Percentiles rank a stretch among this genome's conserved stretches.
phyloP scores from a whole-genome alignment of 2,888 invertebrate genomes.

The Pycnomerus fuliginosus region DNA sequence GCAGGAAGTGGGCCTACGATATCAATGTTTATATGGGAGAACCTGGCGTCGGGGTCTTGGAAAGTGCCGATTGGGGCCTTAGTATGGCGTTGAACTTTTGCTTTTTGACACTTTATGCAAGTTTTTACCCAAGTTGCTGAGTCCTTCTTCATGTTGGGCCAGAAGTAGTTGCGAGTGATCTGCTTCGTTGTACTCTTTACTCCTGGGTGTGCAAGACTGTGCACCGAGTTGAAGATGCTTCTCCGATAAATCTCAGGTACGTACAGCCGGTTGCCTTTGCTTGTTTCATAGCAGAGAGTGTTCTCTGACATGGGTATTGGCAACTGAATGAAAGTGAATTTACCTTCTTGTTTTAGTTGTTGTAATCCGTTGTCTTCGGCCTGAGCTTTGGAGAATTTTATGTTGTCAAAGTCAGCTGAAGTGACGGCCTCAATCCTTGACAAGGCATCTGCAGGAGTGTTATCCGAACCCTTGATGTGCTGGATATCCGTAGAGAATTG shows the following conservation, averaged over 20 bases:
- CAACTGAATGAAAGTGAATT: not conserved
- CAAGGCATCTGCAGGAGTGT: slow-evolving; percentile 43
- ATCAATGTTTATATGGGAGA: slow-evolving; percentile 41
- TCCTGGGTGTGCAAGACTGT: slow-evolving; percentile 35
- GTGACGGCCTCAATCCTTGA: slow-evolving; percentile 23
- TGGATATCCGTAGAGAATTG: slow-evolving; percentile 43
- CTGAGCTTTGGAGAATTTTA: slow-evolving; percentile 8
- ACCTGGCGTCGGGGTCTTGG: slow-evolving; percentile 30
- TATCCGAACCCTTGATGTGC: slow-evolving; percentile 40
- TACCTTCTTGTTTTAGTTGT: not conserved
- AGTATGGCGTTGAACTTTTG: slow-evolving; percentile 41
- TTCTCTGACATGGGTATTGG: not conserved
- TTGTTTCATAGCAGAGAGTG: not conserved
- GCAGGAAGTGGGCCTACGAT: slow-evolving; percentile 30
- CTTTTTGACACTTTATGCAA: slow-evolving; percentile 41
- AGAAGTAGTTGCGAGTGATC: slow-evolving; percentile 43
- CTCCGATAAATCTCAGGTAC: not conserved
- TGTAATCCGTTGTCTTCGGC: slow-evolving; percentile 2
- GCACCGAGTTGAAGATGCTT: too few relatives aligned
- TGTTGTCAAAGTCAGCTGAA: slow-evolving; percentile 3
- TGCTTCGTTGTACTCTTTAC: slow-evolving; percentile 27
- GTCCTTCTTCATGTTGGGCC: slow-evolving; percentile 43
- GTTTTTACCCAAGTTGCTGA: too few relatives aligned
- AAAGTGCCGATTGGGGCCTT: slow-evolving; percentile 32
- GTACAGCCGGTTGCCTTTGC: not conserved